Evolutionary conservation across 2,888 invertebrate genomes (phyloP).

Genomic region (Brachyptera risi): DNA sequence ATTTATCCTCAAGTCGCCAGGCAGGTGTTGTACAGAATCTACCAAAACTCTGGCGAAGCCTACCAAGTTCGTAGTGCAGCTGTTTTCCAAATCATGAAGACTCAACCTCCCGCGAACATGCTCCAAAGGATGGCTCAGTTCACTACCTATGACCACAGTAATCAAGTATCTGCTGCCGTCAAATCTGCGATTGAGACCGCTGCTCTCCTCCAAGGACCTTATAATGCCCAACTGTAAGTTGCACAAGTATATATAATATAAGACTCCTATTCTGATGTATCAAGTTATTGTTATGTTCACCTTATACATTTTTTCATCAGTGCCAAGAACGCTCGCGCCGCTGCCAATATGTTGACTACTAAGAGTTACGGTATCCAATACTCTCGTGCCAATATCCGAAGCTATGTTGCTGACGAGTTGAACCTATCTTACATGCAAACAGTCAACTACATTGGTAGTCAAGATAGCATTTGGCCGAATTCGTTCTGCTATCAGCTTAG

Average conservation of each 20-base stretch:
- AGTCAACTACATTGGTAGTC: constrained; percentile 28
- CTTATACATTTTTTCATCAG: too few relatives aligned
- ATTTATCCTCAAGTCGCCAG: constrained; percentile 52
- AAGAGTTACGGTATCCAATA: constrained; percentile 33
- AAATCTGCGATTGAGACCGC: constrained; percentile 58
- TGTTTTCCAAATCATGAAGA: constrained; percentile 56
- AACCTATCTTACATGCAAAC: constrained; percentile 28
- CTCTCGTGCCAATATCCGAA: constrained; percentile 34
- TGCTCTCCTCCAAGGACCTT: constrained; percentile 48
- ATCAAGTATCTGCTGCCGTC: constrained; percentile 62
- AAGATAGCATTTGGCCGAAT: constrained; percentile 32
- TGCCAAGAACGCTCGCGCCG: constrained; percentile 49
- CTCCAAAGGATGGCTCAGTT: constrained; percentile 66
- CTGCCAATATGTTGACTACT: constrained; percentile 48
- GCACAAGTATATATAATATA: too few relatives aligned
- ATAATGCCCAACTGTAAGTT: constrained; percentile 52
- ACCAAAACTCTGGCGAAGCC: constrained; percentile 60
- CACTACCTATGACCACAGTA: constrained; percentile 59
- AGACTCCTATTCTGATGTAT: too few relatives aligned
- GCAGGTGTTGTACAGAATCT: constrained; percentile 59
- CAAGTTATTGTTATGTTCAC: too few relatives aligned
- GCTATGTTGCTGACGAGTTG: constrained; percentile 39
- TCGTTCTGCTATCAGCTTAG: constrained; percentile 30
- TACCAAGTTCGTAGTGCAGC: constrained; percentile 64
- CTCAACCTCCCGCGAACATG: constrained; percentile 57